Conservation (phyloP, 2,888 invertebrate genomes). For the Corbicula japonica region DNA sequence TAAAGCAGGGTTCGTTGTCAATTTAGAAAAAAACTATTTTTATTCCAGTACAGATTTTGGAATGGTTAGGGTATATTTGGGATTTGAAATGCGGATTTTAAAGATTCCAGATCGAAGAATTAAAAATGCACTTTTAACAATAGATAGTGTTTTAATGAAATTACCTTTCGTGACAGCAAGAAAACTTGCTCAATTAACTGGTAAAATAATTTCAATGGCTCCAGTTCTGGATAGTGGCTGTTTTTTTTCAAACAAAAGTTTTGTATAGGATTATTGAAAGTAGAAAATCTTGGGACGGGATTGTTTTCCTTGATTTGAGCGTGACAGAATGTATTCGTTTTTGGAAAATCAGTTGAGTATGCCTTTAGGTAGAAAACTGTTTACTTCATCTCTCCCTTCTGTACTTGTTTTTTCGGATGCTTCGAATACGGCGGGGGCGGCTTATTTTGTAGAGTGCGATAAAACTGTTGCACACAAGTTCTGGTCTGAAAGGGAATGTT, state of each 20-base stretch:
- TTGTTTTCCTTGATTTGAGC: too few species aligned
- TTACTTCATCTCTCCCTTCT: slow-evolving; percentile 3
- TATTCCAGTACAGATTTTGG: too few species aligned
- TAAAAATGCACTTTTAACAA: too few species aligned
- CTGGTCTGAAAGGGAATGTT: neutral
- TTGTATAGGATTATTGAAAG: neutral
- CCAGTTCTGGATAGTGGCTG: slow-evolving; percentile 6
- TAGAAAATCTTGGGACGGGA: neutral
- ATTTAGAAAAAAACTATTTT: too few species aligned
- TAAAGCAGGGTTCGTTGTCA: too few species aligned
- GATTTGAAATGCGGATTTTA: too few species aligned
- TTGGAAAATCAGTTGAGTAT: neutral
- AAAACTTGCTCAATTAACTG: too few species aligned
- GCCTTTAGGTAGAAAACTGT: slow-evolving; percentile 1
- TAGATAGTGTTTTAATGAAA: too few species aligned
- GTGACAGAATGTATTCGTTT: too few species aligned
- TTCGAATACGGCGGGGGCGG: slow-evolving; percentile 6
- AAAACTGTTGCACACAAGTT: neutral
- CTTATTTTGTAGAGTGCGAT: slow-evolving; percentile 15
- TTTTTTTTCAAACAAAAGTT: slow-evolving; percentile 8
- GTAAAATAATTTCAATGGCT: slow-evolving; percentile 9
- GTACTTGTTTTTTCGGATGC: slow-evolving; percentile 15
- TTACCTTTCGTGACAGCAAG: too few species aligned
- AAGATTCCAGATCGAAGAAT: too few species aligned
- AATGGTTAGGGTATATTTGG: too few species aligned